Percentiles rank a stretch among this genome's conserved stretches.
Conservation (phyloP, 2,888 invertebrate species). For the Campoplex nolae region DNA sequence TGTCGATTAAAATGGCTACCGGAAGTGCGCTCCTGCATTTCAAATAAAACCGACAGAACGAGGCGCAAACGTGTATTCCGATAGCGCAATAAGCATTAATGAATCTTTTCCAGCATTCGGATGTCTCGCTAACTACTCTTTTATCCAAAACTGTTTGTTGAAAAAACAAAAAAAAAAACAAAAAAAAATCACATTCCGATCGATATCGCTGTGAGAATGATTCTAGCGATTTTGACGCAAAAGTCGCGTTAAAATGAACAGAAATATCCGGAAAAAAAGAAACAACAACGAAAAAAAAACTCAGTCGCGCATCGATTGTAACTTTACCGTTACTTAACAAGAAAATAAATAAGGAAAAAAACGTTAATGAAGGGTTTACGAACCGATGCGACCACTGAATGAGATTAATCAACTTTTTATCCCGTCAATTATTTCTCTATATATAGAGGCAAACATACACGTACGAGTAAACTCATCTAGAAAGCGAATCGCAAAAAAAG, state of each 20-base stretch:
- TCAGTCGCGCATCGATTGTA: background rate
- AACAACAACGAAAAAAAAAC: background rate
- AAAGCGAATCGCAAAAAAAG: slow-evolving; percentile 44
- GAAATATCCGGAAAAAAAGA: background rate
- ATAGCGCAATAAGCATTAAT: background rate
- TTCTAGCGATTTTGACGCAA: no score
- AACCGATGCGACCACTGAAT: slow-evolving; percentile 9
- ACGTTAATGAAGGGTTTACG: background rate
- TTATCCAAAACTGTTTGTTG: background rate
- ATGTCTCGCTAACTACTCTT: slow-evolving; percentile 1
- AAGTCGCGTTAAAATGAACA: background rate
- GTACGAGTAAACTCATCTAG: slow-evolving; percentile 9
- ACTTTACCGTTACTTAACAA: background rate
- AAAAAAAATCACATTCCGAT: no score
- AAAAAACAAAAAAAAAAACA: background rate
- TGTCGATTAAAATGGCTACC: slow-evolving; percentile 61
- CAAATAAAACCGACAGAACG: slow-evolving; percentile 31
- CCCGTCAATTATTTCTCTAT: slow-evolving; percentile 7
- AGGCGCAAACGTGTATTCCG: slow-evolving; percentile 1
- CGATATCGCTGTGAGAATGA: background rate
- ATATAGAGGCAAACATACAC: slow-evolving; percentile 1
- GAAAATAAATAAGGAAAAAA: background rate
- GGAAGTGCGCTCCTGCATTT: slow-evolving; percentile 57
- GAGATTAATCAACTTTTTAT: slow-evolving; percentile 44
- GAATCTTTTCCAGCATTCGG: slow-evolving; percentile 5